phyloP scores from a whole-genome alignment of 2,888 invertebrate species.

The Podotricha telesiphe region DNA sequence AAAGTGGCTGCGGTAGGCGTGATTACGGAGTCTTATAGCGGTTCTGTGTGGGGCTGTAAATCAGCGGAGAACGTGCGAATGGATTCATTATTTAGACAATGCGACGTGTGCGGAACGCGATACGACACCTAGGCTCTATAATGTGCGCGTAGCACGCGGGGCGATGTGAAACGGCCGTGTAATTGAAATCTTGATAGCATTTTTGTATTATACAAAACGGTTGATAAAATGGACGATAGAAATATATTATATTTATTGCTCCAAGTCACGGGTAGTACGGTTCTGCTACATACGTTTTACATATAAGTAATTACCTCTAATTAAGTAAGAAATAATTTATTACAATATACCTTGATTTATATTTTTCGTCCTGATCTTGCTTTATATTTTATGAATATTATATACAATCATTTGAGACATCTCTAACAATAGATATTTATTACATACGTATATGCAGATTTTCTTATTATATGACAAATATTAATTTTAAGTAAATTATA shows the following conservation, averaged over 20 bases:
- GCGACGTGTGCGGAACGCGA: conserved; percentile 48
- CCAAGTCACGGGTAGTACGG: neutral
- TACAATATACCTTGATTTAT: neutral
- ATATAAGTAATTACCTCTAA: neutral
- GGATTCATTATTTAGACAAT: conserved; percentile 75
- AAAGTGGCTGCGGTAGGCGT: conserved; percentile 80
- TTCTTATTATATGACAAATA: conserved; percentile 6
- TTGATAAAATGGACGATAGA: conserved; percentile 20
- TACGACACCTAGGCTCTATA: conserved; percentile 43
- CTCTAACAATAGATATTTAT: neutral
- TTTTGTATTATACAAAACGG: conserved; percentile 36
- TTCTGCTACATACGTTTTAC: neutral
- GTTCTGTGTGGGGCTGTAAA: conserved; percentile 72
- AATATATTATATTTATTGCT: conserved; percentile 17
- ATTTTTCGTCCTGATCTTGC: neutral
- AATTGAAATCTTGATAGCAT: conserved; percentile 43
- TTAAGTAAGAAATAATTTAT: conserved; percentile 4
- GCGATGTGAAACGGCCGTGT: conserved; percentile 34
- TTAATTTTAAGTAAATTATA: conserved; percentile 14
- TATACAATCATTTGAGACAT: too few relatives aligned
- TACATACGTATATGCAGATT: conserved; percentile 1
- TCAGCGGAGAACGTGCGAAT: conserved; percentile 76
- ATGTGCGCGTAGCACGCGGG: conserved; percentile 36
- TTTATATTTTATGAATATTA: too few relatives aligned
- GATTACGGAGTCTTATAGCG: conserved; percentile 75